Conservation (phyloP, 2,797 vertebrate species). For the Lycodopsis pacificus region DNA sequence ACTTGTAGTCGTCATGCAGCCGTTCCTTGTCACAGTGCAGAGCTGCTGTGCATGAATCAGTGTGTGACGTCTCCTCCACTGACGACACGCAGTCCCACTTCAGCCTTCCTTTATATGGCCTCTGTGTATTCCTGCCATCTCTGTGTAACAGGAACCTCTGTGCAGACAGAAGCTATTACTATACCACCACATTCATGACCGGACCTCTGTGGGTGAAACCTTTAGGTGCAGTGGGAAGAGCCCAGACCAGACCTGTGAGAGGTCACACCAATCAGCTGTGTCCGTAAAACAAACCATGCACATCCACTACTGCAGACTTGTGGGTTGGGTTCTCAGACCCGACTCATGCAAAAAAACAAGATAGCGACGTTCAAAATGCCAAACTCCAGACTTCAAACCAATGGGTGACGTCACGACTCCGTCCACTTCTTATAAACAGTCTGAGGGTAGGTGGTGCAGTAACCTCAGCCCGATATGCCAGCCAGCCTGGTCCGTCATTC, state of each 20-base stretch:
- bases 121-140: neutral
- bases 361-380: no score
- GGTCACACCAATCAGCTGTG: no score
- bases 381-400: neutral
- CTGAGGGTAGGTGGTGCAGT: neutral
- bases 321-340: no score
- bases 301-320: no score
- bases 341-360: no score
- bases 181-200: neutral
- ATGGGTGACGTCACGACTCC: neutral
- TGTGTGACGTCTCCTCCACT: neutral
- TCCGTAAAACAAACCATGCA: no score
- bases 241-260: neutral
- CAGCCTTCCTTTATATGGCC: no score
- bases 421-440: no score
- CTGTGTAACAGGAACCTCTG: neutral
- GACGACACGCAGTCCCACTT: neutral
- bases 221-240: neutral
- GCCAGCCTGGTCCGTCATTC: neutral
- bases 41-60: conserved; percentile 20
- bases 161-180: neutral
- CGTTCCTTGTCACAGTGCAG: neutral
- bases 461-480: neutral
- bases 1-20: neutral
- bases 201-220: neutral